Base-by-base conservation (phyloP, 1,140 invertebrate genomes). In the Sinella curviseta region DNA sequence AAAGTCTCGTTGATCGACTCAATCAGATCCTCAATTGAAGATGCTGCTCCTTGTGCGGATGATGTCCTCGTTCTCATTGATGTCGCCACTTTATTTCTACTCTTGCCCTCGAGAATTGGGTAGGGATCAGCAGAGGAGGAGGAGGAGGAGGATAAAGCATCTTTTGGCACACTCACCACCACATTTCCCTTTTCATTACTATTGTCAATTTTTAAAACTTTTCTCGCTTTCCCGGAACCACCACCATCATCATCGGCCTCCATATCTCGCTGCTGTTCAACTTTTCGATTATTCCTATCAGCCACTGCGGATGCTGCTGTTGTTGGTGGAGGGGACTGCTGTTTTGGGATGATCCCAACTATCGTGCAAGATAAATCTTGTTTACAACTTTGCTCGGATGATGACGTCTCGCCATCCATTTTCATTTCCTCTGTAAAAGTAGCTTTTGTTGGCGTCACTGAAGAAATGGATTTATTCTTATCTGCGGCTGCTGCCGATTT, bases 1-100 rank as follows among this genome's bases (percentile, higher is more conserved):
- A 76, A 30, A 48, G 48, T 35, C 67, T 82, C 81, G 77, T 82
- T 82, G 31, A 82, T 82, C 17, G 78, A 82, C 34, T 82, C 78
- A 54, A 82, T 82, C 30, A 82, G 34, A 54, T 79, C 76, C 48
- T 76, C 78, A 77, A 81, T 81, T 48, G 77, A 79, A 57, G 55
- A 48, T 39, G 26, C 33, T 57, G 39, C 77, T 75, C 3, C 35
- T n/a, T n/a, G n/a, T n/a, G n/a, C n/a, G n/a, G n/a, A n/a, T n/a
- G n/a, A n/a, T n/a, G n/a, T n/a, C n/a, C n/a, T n/a, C n/a, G n/a
- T n/a, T n/a, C n/a, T n/a, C n/a, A n/a, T n/a, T 14, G 73, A 75
- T 65, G 35, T 24, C 26, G 33, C 30, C 65, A 76, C 75, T 74
- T 28, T 54, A 70, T 76, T 74, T 28, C 77, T 65, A 74, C n/a